Conservation (phyloP, 2,797 vertebrate genomes). For the Poeciliopsis infans region DNA sequence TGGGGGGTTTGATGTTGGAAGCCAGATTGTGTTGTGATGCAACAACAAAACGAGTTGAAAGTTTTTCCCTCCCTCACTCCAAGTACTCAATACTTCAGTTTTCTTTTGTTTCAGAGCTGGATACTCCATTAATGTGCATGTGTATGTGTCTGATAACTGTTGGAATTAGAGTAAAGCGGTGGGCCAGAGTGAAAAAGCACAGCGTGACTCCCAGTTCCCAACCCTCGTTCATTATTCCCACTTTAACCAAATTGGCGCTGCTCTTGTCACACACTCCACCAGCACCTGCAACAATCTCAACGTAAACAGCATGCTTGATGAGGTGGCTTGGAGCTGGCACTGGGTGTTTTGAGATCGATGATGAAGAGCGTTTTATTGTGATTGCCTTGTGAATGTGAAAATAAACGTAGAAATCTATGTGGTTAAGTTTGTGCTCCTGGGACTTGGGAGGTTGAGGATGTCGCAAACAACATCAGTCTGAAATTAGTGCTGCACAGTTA, state of each 20-base stretch:
- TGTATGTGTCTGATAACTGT: slow-evolving; percentile 14
- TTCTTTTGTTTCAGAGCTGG: slow-evolving; percentile 24
- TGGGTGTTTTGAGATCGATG: slow-evolving; percentile 26
- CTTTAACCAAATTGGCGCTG: slow-evolving; percentile 58
- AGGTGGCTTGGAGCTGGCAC: slow-evolving; percentile 28
- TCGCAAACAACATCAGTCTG: neutral
- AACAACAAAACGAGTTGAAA: slow-evolving; percentile 56
- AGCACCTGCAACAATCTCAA: slow-evolving; percentile 48
- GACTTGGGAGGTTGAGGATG: neutral
- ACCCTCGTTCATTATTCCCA: slow-evolving; percentile 59
- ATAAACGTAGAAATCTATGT: slow-evolving; percentile 3
- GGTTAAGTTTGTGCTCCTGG: neutral
- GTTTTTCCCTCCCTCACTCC: slow-evolving; percentile 48
- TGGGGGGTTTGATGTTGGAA: neutral
- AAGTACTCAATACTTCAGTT: slow-evolving; percentile 62
- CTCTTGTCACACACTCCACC: slow-evolving; percentile 47
- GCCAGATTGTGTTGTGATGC: slow-evolving; percentile 12
- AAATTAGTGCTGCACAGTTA: neutral
- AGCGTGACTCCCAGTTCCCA: slow-evolving; percentile 33
- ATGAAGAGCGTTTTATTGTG: slow-evolving; percentile 31
- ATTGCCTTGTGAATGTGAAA: slow-evolving; percentile 31
- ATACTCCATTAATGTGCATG: slow-evolving; percentile 31
- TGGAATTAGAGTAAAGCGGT: slow-evolving; percentile 38
- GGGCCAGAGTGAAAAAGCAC: slow-evolving; percentile 29
- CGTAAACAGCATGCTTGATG: slow-evolving; percentile 35